These are phyloP conservation scores for Colletes collaris DNA, from an alignment of 2,888 invertebrate species.

Conservation along the genomic window DNA sequence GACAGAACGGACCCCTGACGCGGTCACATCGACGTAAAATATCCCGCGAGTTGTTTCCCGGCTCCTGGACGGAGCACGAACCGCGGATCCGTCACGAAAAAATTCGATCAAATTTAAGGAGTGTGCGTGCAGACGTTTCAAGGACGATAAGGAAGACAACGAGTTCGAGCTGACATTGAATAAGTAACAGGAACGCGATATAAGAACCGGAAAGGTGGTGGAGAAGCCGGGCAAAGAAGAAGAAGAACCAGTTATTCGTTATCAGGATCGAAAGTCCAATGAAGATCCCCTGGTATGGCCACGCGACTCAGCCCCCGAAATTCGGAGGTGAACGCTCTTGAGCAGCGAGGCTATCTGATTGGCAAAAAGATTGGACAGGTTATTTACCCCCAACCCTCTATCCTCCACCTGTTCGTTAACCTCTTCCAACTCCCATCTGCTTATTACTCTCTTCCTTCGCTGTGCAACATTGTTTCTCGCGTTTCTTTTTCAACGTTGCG, in stretches of 20 bases:
- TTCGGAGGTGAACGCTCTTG: conserved; percentile 93
- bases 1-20: conserved; percentile 56
- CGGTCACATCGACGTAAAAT: conserved; percentile 56
- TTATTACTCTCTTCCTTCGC: conserved; percentile 1
- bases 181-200: not conserved
- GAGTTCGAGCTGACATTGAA: not conserved
- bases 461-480: conserved; percentile 4
- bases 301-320: conserved; percentile 90
- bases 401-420: conserved; percentile 35
- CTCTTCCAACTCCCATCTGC: conserved; percentile 17
- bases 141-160: not conserved
- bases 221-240: conserved; percentile 8
- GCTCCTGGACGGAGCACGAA: conserved; percentile 28
- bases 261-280: conserved; percentile 68
- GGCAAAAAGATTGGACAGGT: conserved; percentile 92
- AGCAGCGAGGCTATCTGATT: conserved; percentile 92
- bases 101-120: conserved; percentile 37
- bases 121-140: conserved; percentile 3
- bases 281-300: conserved; percentile 85
- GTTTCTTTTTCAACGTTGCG: conserved; percentile 11
- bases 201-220: not conserved
- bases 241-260: conserved; percentile 31
- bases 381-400: conserved; percentile 41
- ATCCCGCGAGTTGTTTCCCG: conserved; percentile 21
- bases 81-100: conserved; percentile 16